Conservation (phyloP, 2,797 vertebrate genomes). For the Arrhamphus sclerolepis region DNA sequence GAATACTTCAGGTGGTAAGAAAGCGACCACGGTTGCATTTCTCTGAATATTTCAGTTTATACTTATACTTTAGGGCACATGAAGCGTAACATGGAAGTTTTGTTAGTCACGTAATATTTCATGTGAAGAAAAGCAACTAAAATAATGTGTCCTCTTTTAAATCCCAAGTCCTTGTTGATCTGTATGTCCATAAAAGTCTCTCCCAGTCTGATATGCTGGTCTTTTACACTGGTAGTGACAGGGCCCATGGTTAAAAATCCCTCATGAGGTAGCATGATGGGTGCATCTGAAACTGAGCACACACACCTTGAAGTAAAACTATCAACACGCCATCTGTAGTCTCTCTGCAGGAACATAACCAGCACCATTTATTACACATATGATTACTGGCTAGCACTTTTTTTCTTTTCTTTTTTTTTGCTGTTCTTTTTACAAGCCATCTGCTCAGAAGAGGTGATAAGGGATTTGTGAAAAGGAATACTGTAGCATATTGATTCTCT, state of each 20-base stretch:
- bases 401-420: conserved; percentile 59
- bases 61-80: too few species aligned
- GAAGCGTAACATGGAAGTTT: not conserved
- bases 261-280: conserved; percentile 52
- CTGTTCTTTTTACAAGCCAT: conserved; percentile 77
- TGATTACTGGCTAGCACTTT: conserved; percentile 76
- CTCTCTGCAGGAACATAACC: conserved; percentile 82
- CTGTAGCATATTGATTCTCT: conserved; percentile 62
- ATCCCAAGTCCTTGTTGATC: conserved; percentile 11
- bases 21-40: not conserved
- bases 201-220: conserved; percentile 43
- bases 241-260: conserved; percentile 52
- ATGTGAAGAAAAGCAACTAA: not conserved
- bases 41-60: not conserved
- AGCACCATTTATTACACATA: conserved; percentile 85
- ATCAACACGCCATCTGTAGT: conserved; percentile 83
- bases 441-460: conserved; percentile 76
- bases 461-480: conserved; percentile 62
- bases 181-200: conserved; percentile 46
- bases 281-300: conserved; percentile 69
- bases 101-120: too few species aligned
- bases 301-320: conserved; percentile 64
- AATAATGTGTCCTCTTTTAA: not conserved
- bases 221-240: conserved; percentile 47
- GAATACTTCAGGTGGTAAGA: not conserved